A percentile compares a stretch with the other conserved stretches of the same genome.
Evolutionary conservation across 2,888 invertebrate genomes (phyloP).

Genomic region (Pyralis farinalis): DNA sequence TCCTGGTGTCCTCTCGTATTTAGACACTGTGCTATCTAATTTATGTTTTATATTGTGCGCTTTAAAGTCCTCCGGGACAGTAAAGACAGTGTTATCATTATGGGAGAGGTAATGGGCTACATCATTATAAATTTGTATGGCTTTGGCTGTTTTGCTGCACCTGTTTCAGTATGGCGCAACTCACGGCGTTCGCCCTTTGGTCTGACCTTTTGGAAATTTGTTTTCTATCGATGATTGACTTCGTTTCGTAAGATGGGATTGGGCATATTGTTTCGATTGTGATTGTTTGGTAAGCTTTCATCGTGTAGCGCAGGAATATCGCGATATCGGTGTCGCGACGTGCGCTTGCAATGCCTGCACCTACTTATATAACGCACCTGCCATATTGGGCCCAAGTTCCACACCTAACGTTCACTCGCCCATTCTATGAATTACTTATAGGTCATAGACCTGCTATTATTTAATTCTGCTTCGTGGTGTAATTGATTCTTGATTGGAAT

Average conservation of each 20-base stretch:
- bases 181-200: conserved; percentile 32
- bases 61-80: conserved; percentile 54
- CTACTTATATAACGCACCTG: conserved; percentile 78
- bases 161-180: conserved; percentile 52
- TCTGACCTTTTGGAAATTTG: conserved; percentile 39
- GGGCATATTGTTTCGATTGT: conserved; percentile 12
- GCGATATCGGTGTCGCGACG: conserved; percentile 55
- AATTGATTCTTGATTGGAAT: conserved; percentile 35
- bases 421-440: conserved; percentile 78
- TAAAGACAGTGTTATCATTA: conserved; percentile 66
- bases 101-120: conserved; percentile 58
- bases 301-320: conserved; percentile 31
- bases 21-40: conserved; percentile 77
- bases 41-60: conserved; percentile 73
- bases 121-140: conserved; percentile 70
- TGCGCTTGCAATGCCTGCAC: conserved; percentile 43
- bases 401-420: conserved; percentile 73
- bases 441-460: conserved; percentile 76
- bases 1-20: conserved; percentile 73
- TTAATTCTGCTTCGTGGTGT: conserved; percentile 49
- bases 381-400: conserved; percentile 71
- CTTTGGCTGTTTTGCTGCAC: conserved; percentile 39
- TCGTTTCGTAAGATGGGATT: conserved; percentile 37
- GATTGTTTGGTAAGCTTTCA: conserved; percentile 13
- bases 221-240: conserved; percentile 31